These are phyloP conservation scores for Hymenopus coronatus DNA, from an alignment of 2,888 invertebrate genomes.

Conservation along the genomic window DNA sequence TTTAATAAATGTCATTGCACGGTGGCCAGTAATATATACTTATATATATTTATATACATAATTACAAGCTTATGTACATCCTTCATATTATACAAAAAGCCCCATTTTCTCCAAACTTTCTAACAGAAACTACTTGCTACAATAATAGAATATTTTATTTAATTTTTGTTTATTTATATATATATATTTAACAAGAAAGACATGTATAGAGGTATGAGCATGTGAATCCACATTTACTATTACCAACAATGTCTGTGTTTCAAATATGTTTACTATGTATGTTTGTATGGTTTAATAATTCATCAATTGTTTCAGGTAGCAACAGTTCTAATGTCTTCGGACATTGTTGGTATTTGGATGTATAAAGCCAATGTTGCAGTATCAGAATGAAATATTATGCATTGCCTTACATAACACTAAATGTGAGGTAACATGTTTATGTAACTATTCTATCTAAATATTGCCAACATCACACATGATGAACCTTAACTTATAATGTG, in stretches of 20 bases:
- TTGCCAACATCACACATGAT: background rate
- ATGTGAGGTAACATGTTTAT: background rate
- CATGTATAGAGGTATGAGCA: background rate
- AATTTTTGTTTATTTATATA: background rate
- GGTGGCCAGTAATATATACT: background rate
- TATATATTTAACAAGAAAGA: background rate
- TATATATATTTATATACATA: background rate
- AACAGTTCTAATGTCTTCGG: background rate
- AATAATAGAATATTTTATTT: background rate
- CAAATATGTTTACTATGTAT: background rate
- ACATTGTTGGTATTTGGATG: background rate
- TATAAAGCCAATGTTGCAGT: background rate
- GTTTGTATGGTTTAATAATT: background rate
- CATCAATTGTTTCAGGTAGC: background rate
- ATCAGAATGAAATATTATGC: background rate
- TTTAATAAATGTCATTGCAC: background rate
- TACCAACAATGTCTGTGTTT: background rate
- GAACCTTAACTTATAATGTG: too few species aligned
- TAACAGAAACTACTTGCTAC: background rate
- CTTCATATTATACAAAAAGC: background rate
- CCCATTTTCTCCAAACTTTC: background rate
- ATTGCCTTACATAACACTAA: background rate
- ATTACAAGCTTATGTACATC: background rate
- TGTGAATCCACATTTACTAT: slow-evolving; percentile 3
- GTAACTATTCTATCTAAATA: background rate